Conservation (phyloP, 2,888 invertebrate genomes). For the Alsophila aescularia region DNA sequence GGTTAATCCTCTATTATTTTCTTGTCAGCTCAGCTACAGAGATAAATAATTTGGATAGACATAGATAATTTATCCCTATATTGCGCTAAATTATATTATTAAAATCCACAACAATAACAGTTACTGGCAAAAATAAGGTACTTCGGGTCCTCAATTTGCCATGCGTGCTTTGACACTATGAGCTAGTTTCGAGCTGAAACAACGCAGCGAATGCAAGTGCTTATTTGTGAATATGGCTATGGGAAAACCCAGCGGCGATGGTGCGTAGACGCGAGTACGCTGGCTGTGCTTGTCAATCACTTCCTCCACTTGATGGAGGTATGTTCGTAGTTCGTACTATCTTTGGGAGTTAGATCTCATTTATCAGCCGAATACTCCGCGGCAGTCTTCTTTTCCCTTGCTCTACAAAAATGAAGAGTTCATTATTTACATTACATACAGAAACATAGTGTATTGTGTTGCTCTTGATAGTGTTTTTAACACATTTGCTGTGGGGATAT, state of each 20-base stretch:
- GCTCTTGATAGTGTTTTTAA: too few relatives aligned
- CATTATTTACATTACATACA: too few relatives aligned
- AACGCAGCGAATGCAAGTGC: background rate
- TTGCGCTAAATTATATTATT: background rate
- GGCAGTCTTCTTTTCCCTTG: too few relatives aligned
- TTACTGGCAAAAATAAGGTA: background rate
- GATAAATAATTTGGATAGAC: background rate
- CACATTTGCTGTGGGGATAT: too few relatives aligned
- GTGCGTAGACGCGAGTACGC: background rate
- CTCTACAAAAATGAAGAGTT: too few relatives aligned
- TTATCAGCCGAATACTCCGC: too few relatives aligned
- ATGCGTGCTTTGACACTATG: constrained; percentile 61
- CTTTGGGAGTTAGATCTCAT: too few relatives aligned
- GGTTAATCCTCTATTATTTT: constrained; percentile 58
- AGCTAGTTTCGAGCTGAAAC: background rate
- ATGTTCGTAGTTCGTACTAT: too few relatives aligned
- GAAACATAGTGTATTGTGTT: too few relatives aligned
- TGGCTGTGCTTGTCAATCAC: background rate
- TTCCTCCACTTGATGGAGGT: background rate
- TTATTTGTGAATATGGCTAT: background rate
- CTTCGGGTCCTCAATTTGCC: constrained; percentile 54
- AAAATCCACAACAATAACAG: background rate
- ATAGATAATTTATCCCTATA: background rate
- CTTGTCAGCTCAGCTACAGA: background rate
- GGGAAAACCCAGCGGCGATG: background rate